Conservation (phyloP, 2,797 vertebrate genomes). For the Mycteria americana region DNA sequence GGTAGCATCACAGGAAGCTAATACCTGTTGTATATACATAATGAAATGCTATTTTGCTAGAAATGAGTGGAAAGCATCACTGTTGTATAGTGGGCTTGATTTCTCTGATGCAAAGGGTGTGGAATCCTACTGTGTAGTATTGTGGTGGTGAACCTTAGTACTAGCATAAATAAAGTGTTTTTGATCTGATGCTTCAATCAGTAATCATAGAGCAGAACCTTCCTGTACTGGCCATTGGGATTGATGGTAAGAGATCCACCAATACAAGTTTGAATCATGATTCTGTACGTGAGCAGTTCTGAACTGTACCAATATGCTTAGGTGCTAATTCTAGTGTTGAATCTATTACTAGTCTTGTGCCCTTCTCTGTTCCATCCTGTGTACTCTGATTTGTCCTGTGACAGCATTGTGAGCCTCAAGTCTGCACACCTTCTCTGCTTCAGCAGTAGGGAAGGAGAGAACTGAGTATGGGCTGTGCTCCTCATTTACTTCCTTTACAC, state of each 20-base stretch:
- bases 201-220: neutral
- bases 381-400: neutral
- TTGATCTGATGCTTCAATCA: neutral
- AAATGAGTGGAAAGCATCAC: neutral
- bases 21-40: neutral
- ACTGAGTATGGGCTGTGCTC: neutral
- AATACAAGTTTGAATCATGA: neutral
- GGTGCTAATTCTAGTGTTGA: neutral
- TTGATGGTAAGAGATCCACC: neutral
- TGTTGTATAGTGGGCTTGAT: neutral
- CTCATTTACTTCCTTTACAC: neutral
- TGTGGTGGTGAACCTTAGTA: neutral
- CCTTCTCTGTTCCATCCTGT: neutral
- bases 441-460: neutral
- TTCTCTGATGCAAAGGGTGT: neutral
- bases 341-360: neutral
- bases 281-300: neutral
- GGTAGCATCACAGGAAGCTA: neutral
- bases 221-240: neutral
- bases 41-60: neutral
- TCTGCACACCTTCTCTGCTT: neutral
- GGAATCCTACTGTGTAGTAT: neutral
- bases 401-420: neutral
- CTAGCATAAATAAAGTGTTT: neutral
- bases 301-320: neutral